A percentile compares a stretch with the other conserved stretches of the same genome.
Conservation (phyloP, 2,113 vertebrate genomes). For the Malurus cyaneus region DNA sequence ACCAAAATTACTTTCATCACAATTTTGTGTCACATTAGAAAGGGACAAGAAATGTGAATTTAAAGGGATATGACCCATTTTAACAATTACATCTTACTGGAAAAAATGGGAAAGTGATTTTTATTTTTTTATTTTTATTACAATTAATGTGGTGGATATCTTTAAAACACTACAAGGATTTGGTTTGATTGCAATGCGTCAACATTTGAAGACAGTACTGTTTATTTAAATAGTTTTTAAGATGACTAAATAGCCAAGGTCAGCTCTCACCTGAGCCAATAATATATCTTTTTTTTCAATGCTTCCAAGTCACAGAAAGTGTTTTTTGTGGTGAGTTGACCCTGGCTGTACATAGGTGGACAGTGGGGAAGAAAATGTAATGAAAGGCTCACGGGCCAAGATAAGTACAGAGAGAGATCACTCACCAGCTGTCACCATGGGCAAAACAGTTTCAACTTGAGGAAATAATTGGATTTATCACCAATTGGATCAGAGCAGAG, state of each 20-base stretch:
- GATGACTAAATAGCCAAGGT: neutral
- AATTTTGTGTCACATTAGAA: neutral
- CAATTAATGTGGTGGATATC: neutral
- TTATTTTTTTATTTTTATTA: neutral
- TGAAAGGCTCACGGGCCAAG: neutral
- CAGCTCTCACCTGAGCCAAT: neutral
- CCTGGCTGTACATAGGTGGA: neutral
- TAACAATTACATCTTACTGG: neutral
- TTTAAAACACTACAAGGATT: neutral
- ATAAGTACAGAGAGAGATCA: neutral
- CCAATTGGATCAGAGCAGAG: neutral
- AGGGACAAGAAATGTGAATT: neutral
- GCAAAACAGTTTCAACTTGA: neutral
- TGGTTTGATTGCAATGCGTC: neutral
- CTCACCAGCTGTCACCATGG: neutral
- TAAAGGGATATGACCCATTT: neutral
- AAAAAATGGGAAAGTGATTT: neutral
- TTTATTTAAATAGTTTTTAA: neutral
- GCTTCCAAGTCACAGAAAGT: neutral
- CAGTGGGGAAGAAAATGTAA: neutral
- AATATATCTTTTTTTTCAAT: neutral
- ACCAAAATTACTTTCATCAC: neutral
- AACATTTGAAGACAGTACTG: neutral
- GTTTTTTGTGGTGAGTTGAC: neutral
- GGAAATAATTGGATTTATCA: neutral